Evolutionary conservation across 2,888 invertebrate genomes (phyloP), one percentile per base, ranked within the genome.

Genomic region (Mythimna loreyi): DNA sequence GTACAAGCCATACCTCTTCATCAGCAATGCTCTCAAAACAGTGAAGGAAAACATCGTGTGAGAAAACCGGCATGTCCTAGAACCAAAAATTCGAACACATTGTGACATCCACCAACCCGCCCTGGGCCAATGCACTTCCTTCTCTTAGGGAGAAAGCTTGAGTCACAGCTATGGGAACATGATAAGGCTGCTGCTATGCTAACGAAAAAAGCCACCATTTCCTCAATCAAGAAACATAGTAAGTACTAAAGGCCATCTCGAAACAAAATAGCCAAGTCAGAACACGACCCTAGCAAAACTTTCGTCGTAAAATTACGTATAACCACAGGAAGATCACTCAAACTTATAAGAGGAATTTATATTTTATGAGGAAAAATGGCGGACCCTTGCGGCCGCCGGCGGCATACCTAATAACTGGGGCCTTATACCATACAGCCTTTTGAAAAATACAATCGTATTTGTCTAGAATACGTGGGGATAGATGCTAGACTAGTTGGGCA

Each of bases 301-400:
- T 94, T 87, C 64, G 83, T 86, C 92, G 89, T 94, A 94, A 94
- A 94, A 94, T 94, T 92, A 93, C 92, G 91, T 90, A 92, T 91
- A 92, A 93, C 93, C 92, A 88, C 87, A 82, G 82, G 86, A 90
- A 93, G 94, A 94, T 94, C 94, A 92, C 91, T 93, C 93, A 92
- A 92, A 93, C 81, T 93, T 91, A 85, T 87, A 87, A 89, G 87
- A 88, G 89, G 91, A 93, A 92, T 93, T 93, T 94, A 92, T 91
- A 88, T 91, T 94, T 93, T 92, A 94, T 92, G 91, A 92, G 90
- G 93, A 94, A 94, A 94, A 94, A 94, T 93, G 87, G 90, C 89
- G 84, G 75, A 65, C 72, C 72, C 61, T 82, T 76, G 79, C 80
- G 72, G 73, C 80, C 69, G 73, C 84, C 80, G 76, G 75, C 81